Conservation (phyloP, 1,140 invertebrate species). For the Penaeus japonicus region DNA sequence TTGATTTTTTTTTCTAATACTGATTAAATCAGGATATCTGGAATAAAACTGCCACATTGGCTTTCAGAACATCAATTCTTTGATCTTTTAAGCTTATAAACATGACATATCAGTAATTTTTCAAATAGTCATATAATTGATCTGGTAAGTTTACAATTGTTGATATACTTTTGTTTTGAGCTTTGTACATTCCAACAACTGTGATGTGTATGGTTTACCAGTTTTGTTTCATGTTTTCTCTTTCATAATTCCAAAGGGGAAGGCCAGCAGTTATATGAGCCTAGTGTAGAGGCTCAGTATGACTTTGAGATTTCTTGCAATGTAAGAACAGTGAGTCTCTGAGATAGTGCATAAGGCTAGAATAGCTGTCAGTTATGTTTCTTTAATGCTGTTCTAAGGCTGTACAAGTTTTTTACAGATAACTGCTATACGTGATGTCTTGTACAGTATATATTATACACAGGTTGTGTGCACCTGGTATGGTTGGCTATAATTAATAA, state of each 20-base stretch:
- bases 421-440: conserved; percentile 29
- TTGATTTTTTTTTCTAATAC: too few species aligned
- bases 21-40: too few species aligned
- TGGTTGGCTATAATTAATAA: conserved; percentile 40
- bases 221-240: too few species aligned
- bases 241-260: background rate
- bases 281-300: background rate
- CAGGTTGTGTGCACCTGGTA: conserved; percentile 38
- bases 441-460: conserved; percentile 27
- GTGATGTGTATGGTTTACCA: background rate
- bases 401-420: conserved; percentile 27
- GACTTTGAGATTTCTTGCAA: background rate
- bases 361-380: background rate
- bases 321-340: background rate
- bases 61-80: too few species aligned
- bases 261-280: background rate
- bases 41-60: too few species aligned
- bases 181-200: conserved; percentile 3
- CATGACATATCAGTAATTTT: background rate
- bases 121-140: background rate
- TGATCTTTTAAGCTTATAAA: too few species aligned
- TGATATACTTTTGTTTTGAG: background rate
- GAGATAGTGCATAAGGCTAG: background rate
- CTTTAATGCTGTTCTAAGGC: conserved; percentile 21
- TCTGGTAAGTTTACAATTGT: background rate